Evolutionary conservation across 2,888 invertebrate genomes (phyloP).

Genomic region (Melinaea marsaeus): DNA sequence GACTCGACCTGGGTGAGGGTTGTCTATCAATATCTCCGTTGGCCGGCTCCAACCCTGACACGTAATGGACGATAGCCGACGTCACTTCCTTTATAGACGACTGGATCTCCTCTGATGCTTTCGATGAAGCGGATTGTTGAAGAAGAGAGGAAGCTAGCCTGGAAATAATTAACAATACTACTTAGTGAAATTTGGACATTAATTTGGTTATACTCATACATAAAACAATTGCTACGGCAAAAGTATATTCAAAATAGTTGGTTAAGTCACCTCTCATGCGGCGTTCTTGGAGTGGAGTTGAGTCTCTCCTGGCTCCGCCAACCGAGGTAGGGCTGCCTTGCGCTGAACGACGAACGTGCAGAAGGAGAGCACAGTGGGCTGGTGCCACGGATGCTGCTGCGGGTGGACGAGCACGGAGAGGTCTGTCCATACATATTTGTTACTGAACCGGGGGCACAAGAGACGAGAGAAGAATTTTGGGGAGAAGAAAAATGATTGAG

Average conservation of each 20-base stretch:
- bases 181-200: neutral
- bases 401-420: constrained; percentile 85
- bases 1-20: constrained; percentile 79
- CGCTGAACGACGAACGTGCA: constrained; percentile 86
- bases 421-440: constrained; percentile 62
- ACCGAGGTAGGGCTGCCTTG: constrained; percentile 92
- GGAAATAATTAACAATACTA: constrained; percentile 32
- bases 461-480: neutral
- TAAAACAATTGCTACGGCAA: neutral
- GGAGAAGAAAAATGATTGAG: neutral
- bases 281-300: constrained; percentile 87
- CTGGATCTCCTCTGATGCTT: constrained; percentile 83
- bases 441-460: too few relatives aligned
- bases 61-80: constrained; percentile 94
- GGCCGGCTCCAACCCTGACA: constrained; percentile 82
- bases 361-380: constrained; percentile 83
- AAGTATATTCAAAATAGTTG: neutral
- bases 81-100: constrained; percentile 95
- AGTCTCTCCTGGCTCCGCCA: constrained; percentile 93
- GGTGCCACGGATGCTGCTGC: constrained; percentile 84
- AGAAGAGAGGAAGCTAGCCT: constrained; percentile 83
- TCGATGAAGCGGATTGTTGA: constrained; percentile 64
- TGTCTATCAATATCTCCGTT: constrained; percentile 77
- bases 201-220: neutral
- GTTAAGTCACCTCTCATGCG: constrained; percentile 83